phyloP scores from a whole-genome alignment of 1,140 invertebrate species.

The Nasonia vitripennis region DNA sequence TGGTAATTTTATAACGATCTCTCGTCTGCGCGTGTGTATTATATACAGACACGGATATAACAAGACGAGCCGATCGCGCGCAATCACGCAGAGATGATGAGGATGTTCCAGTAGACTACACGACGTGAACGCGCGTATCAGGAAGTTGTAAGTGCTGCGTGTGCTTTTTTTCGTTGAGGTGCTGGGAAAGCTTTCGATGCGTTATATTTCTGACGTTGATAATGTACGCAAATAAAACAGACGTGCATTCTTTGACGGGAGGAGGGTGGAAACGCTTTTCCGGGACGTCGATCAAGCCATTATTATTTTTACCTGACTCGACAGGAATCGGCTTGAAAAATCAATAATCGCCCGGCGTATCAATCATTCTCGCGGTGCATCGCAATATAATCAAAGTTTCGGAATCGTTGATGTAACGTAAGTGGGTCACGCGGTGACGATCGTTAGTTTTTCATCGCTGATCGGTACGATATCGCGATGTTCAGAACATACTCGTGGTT shows the following conservation, averaged over 20 bases:
- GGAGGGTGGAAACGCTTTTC: neutral
- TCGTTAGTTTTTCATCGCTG: neutral
- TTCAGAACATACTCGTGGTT: no score
- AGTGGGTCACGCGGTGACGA: neutral
- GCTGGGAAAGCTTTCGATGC: neutral
- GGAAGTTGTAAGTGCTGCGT: neutral
- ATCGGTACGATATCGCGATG: no score
- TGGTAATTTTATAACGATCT: slow-evolving; percentile 4
- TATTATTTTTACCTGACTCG: neutral
- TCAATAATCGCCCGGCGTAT: neutral
- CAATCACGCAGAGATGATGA: slow-evolving; percentile 31
- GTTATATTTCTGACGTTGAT: no score
- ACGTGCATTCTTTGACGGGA: neutral
- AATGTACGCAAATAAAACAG: neutral
- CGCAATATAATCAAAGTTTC: neutral
- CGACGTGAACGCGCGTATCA: neutral
- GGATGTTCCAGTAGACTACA: slow-evolving; percentile 10
- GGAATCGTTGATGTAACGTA: neutral
- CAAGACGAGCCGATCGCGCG: neutral
- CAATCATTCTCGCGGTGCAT: neutral
- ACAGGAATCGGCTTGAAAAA: no score
- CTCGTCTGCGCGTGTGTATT: neutral
- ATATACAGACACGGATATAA: neutral
- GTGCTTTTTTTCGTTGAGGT: neutral
- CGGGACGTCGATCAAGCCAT: neutral